Evolutionary conservation across 2,113 vertebrate genomes (phyloP).

Genomic region (Desmodus rotundus): DNA sequence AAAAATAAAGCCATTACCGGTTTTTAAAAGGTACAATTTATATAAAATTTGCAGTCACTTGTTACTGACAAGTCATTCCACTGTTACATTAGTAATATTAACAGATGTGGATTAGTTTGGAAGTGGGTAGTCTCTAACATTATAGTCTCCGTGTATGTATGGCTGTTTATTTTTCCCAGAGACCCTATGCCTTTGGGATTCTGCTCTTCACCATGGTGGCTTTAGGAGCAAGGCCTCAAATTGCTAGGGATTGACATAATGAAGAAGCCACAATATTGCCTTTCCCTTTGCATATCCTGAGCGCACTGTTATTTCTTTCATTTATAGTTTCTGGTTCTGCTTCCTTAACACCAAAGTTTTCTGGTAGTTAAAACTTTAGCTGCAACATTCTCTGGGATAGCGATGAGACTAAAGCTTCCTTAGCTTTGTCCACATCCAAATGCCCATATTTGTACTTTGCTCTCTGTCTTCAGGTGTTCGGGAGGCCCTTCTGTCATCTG

Average conservation of each 20-base stretch:
- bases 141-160: not conserved
- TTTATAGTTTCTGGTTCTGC: not conserved
- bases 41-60: not conserved
- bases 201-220: not conserved
- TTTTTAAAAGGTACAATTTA: not conserved
- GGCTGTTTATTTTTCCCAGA: not conserved
- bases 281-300: not conserved
- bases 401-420: not conserved
- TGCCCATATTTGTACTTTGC: conserved; percentile 47
- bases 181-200: not conserved
- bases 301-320: conserved; percentile 22
- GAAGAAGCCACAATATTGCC: not conserved
- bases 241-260: not conserved
- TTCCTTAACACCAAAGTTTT: not conserved
- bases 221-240: not conserved
- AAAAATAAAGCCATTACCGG: not conserved
- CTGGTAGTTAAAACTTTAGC: not conserved
- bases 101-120: not conserved
- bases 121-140: not conserved
- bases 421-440: conserved; percentile 16
- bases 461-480: conserved; percentile 64
- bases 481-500: conserved; percentile 44
- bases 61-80: not conserved
- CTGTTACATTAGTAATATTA: not conserved
- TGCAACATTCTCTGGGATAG: not conserved